A percentile compares a stretch with the other conserved stretches of the same genome.
These are phyloP conservation scores for Toxotes lorentzi DNA, from an alignment of 2,797 vertebrate genomes.

Conservation along the genomic window DNA sequence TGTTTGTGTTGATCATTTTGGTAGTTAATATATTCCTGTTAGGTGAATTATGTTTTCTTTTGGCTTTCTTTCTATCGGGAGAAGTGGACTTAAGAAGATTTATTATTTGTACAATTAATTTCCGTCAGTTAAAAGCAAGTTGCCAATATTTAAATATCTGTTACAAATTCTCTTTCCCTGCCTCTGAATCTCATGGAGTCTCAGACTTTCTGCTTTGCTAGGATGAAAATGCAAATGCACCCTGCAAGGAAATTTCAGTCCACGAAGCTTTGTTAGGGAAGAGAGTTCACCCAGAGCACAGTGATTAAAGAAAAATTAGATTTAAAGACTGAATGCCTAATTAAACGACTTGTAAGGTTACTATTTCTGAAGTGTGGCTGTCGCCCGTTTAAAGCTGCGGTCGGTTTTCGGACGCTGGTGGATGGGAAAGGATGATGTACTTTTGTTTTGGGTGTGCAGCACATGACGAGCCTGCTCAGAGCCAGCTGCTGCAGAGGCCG, in stretches of 20 bases:
- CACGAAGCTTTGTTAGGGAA: no score
- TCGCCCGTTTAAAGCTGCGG: constrained; percentile 39
- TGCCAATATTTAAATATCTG: constrained; percentile 74
- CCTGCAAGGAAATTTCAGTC: not conserved
- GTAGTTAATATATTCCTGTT: constrained; percentile 59
- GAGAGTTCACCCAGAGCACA: not conserved
- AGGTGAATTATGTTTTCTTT: constrained; percentile 35
- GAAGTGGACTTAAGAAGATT: constrained; percentile 33
- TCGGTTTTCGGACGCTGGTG: constrained; percentile 10
- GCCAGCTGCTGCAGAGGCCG: constrained; percentile 39
- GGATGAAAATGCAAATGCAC: constrained; percentile 14
- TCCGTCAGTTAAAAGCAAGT: constrained; percentile 50
- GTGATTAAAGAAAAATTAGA: not conserved
- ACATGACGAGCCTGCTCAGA: constrained; percentile 30
- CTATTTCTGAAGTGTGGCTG: not conserved
- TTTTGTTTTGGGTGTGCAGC: constrained; percentile 55
- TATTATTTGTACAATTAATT: constrained; percentile 45
- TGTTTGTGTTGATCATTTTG: constrained; percentile 49
- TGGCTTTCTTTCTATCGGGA: constrained; percentile 20
- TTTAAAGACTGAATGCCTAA: not conserved
- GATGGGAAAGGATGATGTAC: constrained; percentile 3
- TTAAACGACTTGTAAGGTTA: not conserved
- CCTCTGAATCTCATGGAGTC: constrained; percentile 19
- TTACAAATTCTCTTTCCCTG: constrained; percentile 49
- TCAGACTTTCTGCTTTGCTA: constrained; percentile 41